phyloP scores from a whole-genome alignment of 2,113 vertebrate species.

The Myotis davidii region DNA sequence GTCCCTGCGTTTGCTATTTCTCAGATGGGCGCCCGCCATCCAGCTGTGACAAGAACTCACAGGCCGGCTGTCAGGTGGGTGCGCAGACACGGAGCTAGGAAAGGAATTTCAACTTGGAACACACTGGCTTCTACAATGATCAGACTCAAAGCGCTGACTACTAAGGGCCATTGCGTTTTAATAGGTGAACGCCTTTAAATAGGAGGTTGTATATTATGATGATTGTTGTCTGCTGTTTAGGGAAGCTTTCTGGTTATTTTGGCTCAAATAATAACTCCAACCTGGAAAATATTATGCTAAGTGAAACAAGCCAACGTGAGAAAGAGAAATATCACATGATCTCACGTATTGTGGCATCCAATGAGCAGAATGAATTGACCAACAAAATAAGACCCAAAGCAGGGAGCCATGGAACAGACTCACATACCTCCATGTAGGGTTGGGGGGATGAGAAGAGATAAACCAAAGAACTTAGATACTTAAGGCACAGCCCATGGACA shows the following conservation, averaged over 20 bases:
- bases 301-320: no score
- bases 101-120: background rate
- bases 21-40: constrained; percentile 41
- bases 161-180: background rate
- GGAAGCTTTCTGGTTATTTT: background rate
- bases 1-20: constrained; percentile 46
- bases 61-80: constrained; percentile 38
- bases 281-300: no score
- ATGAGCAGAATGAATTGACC: no score
- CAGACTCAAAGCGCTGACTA: background rate
- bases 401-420: no score
- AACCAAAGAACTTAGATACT: no score
- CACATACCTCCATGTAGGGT: no score
- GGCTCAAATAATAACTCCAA: background rate
- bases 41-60: constrained; percentile 48
- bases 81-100: background rate
- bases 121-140: background rate
- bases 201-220: background rate
- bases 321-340: no score
- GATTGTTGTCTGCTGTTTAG: background rate
- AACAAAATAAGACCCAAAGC: no score
- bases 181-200: background rate
- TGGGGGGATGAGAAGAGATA: no score
- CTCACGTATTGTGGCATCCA: no score
- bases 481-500: no score